These are phyloP conservation scores for Ceratina calcarata DNA, from an alignment of 1,140 invertebrate genomes.

Conservation along the genomic window DNA sequence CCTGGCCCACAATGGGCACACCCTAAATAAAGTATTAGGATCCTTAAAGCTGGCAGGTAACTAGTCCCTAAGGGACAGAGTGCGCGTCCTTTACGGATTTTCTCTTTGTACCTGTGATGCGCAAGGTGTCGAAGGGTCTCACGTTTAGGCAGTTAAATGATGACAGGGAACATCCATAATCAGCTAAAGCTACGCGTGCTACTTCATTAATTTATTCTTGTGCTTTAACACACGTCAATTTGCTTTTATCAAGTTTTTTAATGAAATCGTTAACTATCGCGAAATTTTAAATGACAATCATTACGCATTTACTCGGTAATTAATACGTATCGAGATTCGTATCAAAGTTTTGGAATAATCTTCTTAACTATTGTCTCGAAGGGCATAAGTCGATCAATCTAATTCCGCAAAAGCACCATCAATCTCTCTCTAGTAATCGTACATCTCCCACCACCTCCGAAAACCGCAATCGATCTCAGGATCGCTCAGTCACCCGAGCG, in stretches of 20 bases:
- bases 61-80: slow-evolving; percentile 47
- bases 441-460: not conserved
- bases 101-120: slow-evolving; percentile 38
- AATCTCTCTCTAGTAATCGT: not conserved
- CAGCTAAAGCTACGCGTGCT: not conserved
- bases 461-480: not conserved
- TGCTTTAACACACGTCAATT: too few species aligned
- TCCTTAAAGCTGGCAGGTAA: slow-evolving; percentile 67
- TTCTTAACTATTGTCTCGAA: too few species aligned
- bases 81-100: slow-evolving; percentile 55
- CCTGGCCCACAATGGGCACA: slow-evolving; percentile 48
- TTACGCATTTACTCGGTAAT: too few species aligned
- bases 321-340: too few species aligned
- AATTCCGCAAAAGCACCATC: not conserved
- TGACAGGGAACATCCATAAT: slow-evolving; percentile 10
- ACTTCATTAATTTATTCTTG: too few species aligned
- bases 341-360: too few species aligned
- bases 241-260: not conserved
- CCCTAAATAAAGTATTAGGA: slow-evolving; percentile 63
- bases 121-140: slow-evolving; percentile 59
- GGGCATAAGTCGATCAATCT: slow-evolving; percentile 7
- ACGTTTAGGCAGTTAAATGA: slow-evolving; percentile 23
- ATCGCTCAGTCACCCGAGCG: not conserved
- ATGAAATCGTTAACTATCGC: too few species aligned
- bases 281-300: too few species aligned